These are phyloP conservation scores for Drosophila silvestris DNA, from an alignment of 2,888 invertebrate genomes.

Conservation along the genomic window DNA sequence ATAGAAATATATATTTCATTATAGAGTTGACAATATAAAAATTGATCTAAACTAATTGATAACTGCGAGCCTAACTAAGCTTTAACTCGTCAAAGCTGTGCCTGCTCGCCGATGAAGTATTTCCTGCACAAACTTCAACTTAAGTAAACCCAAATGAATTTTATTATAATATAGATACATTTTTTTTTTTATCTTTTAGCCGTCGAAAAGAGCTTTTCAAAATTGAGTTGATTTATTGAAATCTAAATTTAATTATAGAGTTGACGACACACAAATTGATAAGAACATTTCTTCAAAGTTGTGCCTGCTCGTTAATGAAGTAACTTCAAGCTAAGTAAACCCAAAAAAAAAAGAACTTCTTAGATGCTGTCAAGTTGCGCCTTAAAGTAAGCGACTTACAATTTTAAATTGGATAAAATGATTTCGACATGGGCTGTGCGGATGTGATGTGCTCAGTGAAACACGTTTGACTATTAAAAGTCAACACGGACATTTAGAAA, in stretches of 20 bases:
- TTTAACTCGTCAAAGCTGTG: neutral
- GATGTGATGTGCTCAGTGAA: neutral
- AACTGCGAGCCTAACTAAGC: neutral
- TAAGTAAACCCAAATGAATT: neutral
- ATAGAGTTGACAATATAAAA: neutral
- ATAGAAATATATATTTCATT: neutral
- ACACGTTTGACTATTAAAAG: slow-evolving; percentile 12
- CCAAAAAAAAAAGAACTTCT: neutral
- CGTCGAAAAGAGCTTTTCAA: neutral
- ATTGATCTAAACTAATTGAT: neutral
- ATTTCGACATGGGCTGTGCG: slow-evolving; percentile 6
- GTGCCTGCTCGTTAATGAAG: neutral
- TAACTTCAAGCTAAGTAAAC: neutral
- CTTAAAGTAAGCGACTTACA: neutral
- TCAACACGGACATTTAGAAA: slow-evolving; percentile 17
- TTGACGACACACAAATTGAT: neutral
- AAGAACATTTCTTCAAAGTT: neutral
- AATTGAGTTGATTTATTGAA: neutral
- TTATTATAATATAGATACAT: no score
- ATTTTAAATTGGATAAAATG: slow-evolving; percentile 1
- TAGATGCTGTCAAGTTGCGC: neutral
- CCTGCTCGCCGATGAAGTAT: neutral
- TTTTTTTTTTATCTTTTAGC: no score
- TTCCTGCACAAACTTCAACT: neutral
- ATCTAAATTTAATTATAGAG: neutral